Conservation (phyloP, 2,888 invertebrate species). For the Lycocerus yunnanus region DNA sequence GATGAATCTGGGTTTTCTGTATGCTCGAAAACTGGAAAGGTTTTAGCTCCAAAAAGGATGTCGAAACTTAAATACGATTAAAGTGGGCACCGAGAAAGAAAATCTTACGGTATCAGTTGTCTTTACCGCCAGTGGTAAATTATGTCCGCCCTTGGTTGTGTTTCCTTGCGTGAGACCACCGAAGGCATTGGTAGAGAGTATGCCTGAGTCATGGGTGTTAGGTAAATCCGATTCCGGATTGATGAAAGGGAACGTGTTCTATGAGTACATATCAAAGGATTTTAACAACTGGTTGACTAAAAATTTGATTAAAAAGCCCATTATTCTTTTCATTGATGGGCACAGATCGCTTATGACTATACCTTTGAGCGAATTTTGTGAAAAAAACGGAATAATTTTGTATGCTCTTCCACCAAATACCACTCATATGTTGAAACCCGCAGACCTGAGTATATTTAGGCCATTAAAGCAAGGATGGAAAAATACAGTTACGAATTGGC, state of each 20-base stretch:
- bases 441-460: too few relatives aligned
- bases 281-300: slow-evolving; percentile 28
- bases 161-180: slow-evolving; percentile 36
- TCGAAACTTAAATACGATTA: slow-evolving; percentile 38
- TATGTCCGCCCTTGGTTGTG: slow-evolving; percentile 25
- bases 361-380: slow-evolving; percentile 32
- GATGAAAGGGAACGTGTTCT: slow-evolving; percentile 35
- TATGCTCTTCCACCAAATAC: slow-evolving; percentile 7
- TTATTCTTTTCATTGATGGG: slow-evolving; percentile 39
- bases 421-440: too few relatives aligned
- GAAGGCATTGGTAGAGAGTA: slow-evolving; percentile 26
- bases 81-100: slow-evolving; percentile 41
- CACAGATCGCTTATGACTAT: slow-evolving; percentile 37
- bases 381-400: slow-evolving; percentile 6
- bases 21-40: slow-evolving; percentile 40
- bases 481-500: too few relatives aligned
- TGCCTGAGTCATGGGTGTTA: slow-evolving; percentile 31
- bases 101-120: slow-evolving; percentile 40
- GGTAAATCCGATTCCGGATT: slow-evolving; percentile 38
- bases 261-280: slow-evolving; percentile 26
- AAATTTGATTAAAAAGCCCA: slow-evolving; percentile 25
- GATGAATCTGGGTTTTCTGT: slow-evolving; percentile 33
- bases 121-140: slow-evolving; percentile 35
- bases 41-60: slow-evolving; percentile 41
- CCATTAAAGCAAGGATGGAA: too few relatives aligned